phyloP scores from a whole-genome alignment of 2,888 invertebrate genomes.

The Pristionchus fissidentatus region DNA sequence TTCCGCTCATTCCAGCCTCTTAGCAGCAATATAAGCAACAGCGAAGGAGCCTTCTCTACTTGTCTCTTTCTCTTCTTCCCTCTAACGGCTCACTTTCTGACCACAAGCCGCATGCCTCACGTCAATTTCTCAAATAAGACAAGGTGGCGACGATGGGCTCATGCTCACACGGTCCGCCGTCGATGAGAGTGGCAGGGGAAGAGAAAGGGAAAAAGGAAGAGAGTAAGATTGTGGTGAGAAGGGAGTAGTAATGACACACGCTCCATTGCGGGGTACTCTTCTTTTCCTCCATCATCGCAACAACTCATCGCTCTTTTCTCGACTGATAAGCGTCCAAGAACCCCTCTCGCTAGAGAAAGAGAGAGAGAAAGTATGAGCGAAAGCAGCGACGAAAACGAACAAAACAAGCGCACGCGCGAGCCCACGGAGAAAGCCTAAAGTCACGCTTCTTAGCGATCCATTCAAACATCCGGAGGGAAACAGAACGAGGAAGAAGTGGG shows the following conservation, averaged over 20 bases:
- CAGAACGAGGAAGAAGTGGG: background rate
- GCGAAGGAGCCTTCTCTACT: background rate
- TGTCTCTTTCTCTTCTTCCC: conserved; percentile 24
- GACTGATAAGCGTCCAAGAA: too few relatives aligned
- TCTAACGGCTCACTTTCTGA: conserved; percentile 22
- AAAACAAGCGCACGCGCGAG: conserved; percentile 2
- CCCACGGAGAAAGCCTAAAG: background rate
- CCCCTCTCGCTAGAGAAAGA: background rate
- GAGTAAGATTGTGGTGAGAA: background rate
- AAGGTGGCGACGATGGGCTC: background rate
- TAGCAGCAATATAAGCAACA: conserved; percentile 5
- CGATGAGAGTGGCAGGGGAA: background rate
- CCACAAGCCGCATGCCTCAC: background rate
- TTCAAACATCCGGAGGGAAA: too few relatives aligned
- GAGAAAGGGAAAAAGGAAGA: background rate
- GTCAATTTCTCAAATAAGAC: too few relatives aligned
- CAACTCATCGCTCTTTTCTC: too few relatives aligned
- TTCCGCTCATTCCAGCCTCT: background rate
- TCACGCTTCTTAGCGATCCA: too few relatives aligned
- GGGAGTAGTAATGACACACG: background rate
- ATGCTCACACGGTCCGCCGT: background rate
- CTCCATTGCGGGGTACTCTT: background rate
- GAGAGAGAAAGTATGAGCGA: background rate
- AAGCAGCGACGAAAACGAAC: background rate
- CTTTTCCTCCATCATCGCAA: too few relatives aligned